Evolutionary conservation across 2,888 invertebrate species (phyloP), one percentile per base, ranked within the genome.

Genomic region (Drosophila infuscata): DNA sequence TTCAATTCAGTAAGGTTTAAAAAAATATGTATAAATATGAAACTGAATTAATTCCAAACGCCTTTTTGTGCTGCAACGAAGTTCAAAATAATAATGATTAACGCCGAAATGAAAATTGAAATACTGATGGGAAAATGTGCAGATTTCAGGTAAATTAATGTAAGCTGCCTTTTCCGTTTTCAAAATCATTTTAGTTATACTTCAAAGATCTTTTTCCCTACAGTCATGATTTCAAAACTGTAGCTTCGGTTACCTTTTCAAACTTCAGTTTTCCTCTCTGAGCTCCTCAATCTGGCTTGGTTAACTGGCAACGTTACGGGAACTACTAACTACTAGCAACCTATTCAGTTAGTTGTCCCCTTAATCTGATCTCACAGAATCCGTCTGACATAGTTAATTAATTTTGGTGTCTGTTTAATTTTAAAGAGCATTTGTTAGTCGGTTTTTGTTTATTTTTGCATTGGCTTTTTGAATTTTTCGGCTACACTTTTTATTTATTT

Each of bases 381-480:
- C 15, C 7, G 25, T 15, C 8, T 46, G 15, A 6, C 25, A 46
- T 46, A 25, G 15, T 25, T 15, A 4, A 46, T 2, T 7, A 25
- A 15, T 46, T 46, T 46, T 25, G 4, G 15, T 15, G 25, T 7
- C 8, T 25, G 20, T 4, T 46, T 25, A 2, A 46, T 46, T 25
- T 54, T 41, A 29, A 43, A 76, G 76, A 52, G 76, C 49, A 76
- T 64, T 61, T 48, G 1, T 15, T 7, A n/a, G 36, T 49, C 53
- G 74, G 20, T 57, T 57, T 49, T 1, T 49, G n/a, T 29, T 29
- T 17, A 32, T 38, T 63, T 46, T 53, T 15, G 17, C 49, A 15
- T 11, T 56, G 54, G 54, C 54, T 58, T 58, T 56, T 46, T 43
- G 36, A 12, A 9, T 48, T 66, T 59, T 63, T 51, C 59, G 61